Evolutionary conservation across 2,113 vertebrate species (phyloP).

Genomic region (Pterocles gutturalis): DNA sequence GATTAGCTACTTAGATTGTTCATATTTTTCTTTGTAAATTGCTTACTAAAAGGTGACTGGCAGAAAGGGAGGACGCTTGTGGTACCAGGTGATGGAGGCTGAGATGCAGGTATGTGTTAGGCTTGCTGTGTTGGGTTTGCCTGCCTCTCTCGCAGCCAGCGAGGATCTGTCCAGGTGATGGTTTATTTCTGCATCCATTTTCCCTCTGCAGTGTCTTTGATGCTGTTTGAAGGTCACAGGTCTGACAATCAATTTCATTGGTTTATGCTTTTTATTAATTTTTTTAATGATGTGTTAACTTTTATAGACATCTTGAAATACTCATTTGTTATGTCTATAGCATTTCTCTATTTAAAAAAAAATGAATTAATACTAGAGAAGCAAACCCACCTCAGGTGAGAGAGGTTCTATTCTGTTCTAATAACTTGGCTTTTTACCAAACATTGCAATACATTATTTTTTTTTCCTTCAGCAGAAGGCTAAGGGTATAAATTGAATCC

Average conservation of each 20-base stretch:
- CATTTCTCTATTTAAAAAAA: background rate
- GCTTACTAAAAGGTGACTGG: background rate
- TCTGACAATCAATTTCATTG: conserved; percentile 13
- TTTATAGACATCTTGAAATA: background rate
- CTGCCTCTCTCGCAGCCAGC: background rate
- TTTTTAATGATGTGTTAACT: conserved; percentile 36
- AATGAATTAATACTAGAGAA: background rate
- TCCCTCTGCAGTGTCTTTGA: conserved; percentile 2
- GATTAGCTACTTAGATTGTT: background rate
- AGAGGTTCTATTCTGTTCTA: conserved; percentile 26
- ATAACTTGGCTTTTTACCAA: conserved; percentile 59
- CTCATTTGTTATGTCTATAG: conserved; percentile 1
- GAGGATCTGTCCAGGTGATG: background rate
- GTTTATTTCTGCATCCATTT: background rate
- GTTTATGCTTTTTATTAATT: conserved; percentile 16
- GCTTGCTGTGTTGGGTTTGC: background rate
- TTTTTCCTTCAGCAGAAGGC: conserved; percentile 33
- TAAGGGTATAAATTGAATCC: conserved; percentile 49
- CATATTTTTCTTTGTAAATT: background rate
- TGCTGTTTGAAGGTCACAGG: conserved; percentile 36
- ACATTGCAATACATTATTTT: background rate
- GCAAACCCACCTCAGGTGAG: conserved; percentile 27
- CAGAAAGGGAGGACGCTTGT: background rate
- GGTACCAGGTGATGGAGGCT: background rate
- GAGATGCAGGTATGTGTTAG: background rate